Base-by-base conservation (phyloP, 2,888 invertebrate genomes). In the Harpagoxenus sublaevis region DNA sequence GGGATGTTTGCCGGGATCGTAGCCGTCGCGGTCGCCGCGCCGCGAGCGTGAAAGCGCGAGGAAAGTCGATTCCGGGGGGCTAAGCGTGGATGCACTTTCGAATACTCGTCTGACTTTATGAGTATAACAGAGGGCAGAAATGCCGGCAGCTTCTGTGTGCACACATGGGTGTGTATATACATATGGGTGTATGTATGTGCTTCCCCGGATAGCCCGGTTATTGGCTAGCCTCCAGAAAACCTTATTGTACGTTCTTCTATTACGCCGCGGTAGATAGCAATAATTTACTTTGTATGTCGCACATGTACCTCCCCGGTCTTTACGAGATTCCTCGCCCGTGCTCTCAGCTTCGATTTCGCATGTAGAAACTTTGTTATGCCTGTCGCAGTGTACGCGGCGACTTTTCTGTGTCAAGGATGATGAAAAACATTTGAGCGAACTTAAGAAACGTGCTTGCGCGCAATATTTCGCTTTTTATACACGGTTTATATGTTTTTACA, bases 201-300 rank as follows among this genome's bases (percentile, higher is more conserved):
- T 12, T 39, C 18, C 74, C 74, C 60, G 60, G 74, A 81, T 81
- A 28, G 79, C 74, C 28, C 48, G 60, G 79, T 60, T 60, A 73
- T 48, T 81, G 79, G 79, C 79, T 48, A 18, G 60, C 35, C 60
- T 73, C 79, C 79, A 81, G 79, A 60, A 71, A 48, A 81, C 74
- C 79, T 81, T 81, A 81, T 81, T 81, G 79, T 81, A 81, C 60
- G 74, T 81, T 81, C 79, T 81, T 73, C 79, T 51, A 81, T 81
- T 81, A 81, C 79, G 23, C 57, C 79, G 28, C 48, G 74, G 71
- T 68, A 51, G 79, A 73, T 81, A 73, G 79, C 39, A 81, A 81
- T 81, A 81, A 81, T 81, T 81, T 81, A 81, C 74, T 81, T 81
- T 73, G 57, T 81, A 81, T 15, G 79, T 79, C 73, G 79, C 73